Evolutionary conservation across 2,888 invertebrate genomes (phyloP).

Genomic region (Mythimna pallens): DNA sequence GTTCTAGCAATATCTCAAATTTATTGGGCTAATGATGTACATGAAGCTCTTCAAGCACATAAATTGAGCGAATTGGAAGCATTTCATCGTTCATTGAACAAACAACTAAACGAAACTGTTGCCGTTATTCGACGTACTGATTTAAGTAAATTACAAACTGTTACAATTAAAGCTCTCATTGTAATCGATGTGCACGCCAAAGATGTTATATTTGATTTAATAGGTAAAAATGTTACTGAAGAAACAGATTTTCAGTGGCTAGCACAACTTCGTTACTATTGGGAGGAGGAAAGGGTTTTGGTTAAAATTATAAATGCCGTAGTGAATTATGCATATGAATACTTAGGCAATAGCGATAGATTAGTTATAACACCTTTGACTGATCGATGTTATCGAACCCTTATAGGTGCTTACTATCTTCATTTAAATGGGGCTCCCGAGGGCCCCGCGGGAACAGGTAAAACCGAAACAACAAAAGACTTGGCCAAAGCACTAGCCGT

Average conservation of each 20-base stretch:
- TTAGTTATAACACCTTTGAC: conserved; percentile 94
- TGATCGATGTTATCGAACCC: conserved; percentile 95
- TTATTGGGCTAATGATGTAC: conserved; percentile 95
- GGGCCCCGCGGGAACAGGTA: conserved; percentile 96
- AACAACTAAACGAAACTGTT: conserved; percentile 94
- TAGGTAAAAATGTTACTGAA: conserved; percentile 91
- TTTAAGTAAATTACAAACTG: conserved; percentile 93
- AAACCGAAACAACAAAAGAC: conserved; percentile 98
- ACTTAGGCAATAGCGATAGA: conserved; percentile 95
- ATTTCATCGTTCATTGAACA: conserved; percentile 89
- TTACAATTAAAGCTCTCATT: conserved; percentile 95
- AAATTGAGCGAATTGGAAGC: conserved; percentile 89
- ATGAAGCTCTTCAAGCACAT: conserved; percentile 92
- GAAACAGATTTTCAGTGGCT: conserved; percentile 96
- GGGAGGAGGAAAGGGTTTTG: conserved; percentile 92
- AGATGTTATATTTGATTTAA: conserved; percentile 93
- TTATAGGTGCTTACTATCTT: conserved; percentile 95
- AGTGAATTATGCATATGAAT: conserved; percentile 95
- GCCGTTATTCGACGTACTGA: conserved; percentile 93
- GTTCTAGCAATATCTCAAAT: conserved; percentile 95
- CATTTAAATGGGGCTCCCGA: conserved; percentile 96
- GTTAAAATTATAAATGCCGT: conserved; percentile 95
- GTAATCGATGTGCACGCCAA: conserved; percentile 96
- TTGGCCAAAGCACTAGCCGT: conserved; percentile 97
- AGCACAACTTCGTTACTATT: conserved; percentile 95